A percentile compares a stretch with the other conserved stretches of the same genome.
Evolutionary conservation across 1,140 invertebrate species (phyloP).

Genomic region (Hyposmocoma kahamanoa): DNA sequence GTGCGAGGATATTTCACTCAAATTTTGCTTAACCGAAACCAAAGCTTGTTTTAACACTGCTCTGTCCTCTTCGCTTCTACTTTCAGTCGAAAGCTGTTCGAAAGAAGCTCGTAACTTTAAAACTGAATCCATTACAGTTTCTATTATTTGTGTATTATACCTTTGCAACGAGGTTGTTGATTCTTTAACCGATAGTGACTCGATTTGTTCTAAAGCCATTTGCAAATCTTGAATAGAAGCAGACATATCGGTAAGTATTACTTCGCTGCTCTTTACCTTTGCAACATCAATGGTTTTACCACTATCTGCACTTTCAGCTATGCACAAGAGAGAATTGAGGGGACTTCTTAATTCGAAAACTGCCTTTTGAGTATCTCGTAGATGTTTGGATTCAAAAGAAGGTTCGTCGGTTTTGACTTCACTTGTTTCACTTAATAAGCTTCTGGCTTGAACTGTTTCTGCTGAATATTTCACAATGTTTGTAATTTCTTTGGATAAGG

Average conservation of each 20-base stretch:
- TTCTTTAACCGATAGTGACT: slow-evolving; percentile 48
- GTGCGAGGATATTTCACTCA: slow-evolving; percentile 44
- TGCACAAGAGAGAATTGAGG: slow-evolving; percentile 43
- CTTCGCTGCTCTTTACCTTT: slow-evolving; percentile 39
- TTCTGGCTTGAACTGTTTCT: slow-evolving; percentile 69
- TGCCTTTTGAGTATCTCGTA: slow-evolving; percentile 67
- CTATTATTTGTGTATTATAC: slow-evolving; percentile 60
- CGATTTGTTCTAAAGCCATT: slow-evolving; percentile 65
- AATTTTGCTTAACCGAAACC: slow-evolving; percentile 39
- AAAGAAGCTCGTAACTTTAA: slow-evolving; percentile 54
- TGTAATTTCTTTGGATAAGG: slow-evolving; percentile 65
- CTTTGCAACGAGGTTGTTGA: slow-evolving; percentile 36
- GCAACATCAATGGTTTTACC: slow-evolving; percentile 22
- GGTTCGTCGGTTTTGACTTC: slow-evolving; percentile 67
- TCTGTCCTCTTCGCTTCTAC: slow-evolving; percentile 31
- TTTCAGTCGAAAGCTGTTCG: slow-evolving; percentile 45
- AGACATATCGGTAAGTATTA: slow-evolving; percentile 67
- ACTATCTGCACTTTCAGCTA: slow-evolving; percentile 41
- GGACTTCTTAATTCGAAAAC: slow-evolving; percentile 64
- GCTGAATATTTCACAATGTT: slow-evolving; percentile 69
- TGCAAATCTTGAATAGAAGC: slow-evolving; percentile 73
- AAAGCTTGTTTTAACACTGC: slow-evolving; percentile 32
- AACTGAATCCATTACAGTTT: slow-evolving; percentile 52
- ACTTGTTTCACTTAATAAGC: slow-evolving; percentile 65
- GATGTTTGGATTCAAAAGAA: slow-evolving; percentile 59